Conservation (phyloP, 2,888 invertebrate species). For the Noctua janthe region DNA sequence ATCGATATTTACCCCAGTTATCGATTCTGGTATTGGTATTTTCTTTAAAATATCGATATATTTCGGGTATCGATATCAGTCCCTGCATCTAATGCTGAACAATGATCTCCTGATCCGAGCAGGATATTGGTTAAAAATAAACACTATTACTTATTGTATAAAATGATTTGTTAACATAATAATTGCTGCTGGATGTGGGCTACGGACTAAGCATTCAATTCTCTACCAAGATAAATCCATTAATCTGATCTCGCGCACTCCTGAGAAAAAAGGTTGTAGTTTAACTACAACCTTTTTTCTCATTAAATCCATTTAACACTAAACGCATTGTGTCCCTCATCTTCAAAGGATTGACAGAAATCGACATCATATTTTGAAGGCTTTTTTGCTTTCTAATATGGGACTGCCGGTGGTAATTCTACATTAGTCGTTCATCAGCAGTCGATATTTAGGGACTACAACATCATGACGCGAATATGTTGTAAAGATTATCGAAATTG, state of each 20-base stretch:
- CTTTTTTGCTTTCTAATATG: not conserved
- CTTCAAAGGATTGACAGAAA: not conserved
- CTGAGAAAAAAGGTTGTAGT: not conserved
- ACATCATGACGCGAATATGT: not conserved
- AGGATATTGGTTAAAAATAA: slow-evolving; percentile 16
- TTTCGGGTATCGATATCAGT: too few relatives aligned
- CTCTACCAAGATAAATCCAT: not conserved
- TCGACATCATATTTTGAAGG: not conserved
- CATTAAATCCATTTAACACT: not conserved
- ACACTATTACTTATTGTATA: not conserved
- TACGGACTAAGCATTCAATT: not conserved
- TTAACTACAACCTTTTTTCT: too few relatives aligned
- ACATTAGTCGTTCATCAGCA: not conserved
- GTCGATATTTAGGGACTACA: not conserved
- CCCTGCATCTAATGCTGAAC: not conserved
- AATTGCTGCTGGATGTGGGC: not conserved
- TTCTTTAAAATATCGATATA: too few relatives aligned
- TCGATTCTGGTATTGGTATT: too few relatives aligned
- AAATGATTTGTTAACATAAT: not conserved
- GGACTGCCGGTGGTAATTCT: not conserved
- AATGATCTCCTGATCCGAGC: slow-evolving; percentile 2
- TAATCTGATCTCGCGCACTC: not conserved
- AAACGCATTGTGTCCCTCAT: not conserved
- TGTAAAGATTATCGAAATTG: not conserved
- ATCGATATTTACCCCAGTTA: too few relatives aligned